Conservation (phyloP, 2,113 vertebrate species). For the Camelus bactrianus region DNA sequence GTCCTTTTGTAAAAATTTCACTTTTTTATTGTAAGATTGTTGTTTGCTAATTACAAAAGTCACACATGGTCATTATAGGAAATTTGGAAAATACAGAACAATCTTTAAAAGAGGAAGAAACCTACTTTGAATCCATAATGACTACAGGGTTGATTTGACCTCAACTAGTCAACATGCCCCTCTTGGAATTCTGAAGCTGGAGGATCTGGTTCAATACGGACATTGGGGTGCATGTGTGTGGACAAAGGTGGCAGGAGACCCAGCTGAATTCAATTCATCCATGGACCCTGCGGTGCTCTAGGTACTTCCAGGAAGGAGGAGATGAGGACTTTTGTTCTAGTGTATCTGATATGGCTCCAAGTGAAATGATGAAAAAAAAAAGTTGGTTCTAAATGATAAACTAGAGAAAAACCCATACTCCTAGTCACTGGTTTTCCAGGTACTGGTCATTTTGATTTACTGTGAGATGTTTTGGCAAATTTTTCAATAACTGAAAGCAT, state of each 20-base stretch:
- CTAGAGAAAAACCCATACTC: neutral
- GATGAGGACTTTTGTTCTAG: slow-evolving; percentile 14
- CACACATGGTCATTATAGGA: neutral
- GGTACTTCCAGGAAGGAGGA: neutral
- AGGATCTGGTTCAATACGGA: neutral
- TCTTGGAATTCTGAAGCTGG: slow-evolving; percentile 48
- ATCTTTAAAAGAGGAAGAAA: neutral
- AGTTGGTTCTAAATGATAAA: slow-evolving; percentile 16
- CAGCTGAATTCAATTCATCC: neutral
- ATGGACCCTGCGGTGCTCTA: neutral
- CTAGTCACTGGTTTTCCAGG: neutral
- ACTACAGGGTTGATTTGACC: slow-evolving; percentile 10
- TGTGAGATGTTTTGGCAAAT: neutral
- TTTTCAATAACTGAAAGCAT: neutral
- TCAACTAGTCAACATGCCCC: neutral
- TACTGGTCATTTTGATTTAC: neutral
- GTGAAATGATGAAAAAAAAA: neutral
- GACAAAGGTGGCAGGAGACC: neutral
- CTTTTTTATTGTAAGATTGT: neutral
- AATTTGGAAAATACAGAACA: slow-evolving; percentile 41
- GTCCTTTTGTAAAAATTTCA: neutral
- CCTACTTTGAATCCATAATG: slow-evolving; percentile 1
- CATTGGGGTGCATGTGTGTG: neutral
- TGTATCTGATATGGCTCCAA: neutral
- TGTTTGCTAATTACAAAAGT: neutral